Conservation (phyloP, 2,113 vertebrate genomes). For the Nipponia nippon region DNA sequence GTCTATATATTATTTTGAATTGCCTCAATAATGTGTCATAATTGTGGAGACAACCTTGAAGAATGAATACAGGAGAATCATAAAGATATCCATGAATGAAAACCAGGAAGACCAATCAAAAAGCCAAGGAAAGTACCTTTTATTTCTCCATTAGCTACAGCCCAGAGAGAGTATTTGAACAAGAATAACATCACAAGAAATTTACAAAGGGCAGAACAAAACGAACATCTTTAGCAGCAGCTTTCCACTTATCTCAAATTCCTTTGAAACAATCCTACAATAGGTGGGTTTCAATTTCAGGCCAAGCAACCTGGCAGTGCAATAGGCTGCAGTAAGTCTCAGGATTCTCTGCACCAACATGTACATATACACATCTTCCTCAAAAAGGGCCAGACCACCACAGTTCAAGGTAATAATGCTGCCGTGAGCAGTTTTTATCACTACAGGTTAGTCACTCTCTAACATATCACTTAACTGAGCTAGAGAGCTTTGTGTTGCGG, state of each 20-base stretch:
- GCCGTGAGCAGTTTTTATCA: neutral
- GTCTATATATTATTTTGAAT: conserved; percentile 76
- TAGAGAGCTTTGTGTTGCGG: neutral
- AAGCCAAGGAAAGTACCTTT: conserved; percentile 18
- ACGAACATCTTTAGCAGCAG: neutral
- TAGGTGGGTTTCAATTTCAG: conserved; percentile 2
- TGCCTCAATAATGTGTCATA: conserved; percentile 69
- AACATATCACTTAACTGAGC: neutral
- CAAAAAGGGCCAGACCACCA: neutral
- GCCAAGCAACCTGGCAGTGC: neutral
- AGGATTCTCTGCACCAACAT: neutral
- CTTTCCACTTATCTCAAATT: conserved; percentile 11
- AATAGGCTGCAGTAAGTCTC: neutral
- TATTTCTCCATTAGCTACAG: conserved; percentile 42
- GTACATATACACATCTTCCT: neutral
- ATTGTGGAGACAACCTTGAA: conserved; percentile 73
- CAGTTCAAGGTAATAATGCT: neutral
- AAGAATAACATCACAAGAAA: conserved; percentile 31
- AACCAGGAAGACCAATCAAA: conserved; percentile 64
- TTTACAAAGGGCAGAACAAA: conserved; percentile 25
- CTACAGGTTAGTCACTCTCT: neutral
- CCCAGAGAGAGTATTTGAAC: conserved; percentile 33
- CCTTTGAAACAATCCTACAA: neutral
- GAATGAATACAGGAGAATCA: conserved; percentile 64
- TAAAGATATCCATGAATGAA: conserved; percentile 65